Base-by-base conservation (phyloP, 2,888 invertebrate genomes). In the Euplexia lucipara region DNA sequence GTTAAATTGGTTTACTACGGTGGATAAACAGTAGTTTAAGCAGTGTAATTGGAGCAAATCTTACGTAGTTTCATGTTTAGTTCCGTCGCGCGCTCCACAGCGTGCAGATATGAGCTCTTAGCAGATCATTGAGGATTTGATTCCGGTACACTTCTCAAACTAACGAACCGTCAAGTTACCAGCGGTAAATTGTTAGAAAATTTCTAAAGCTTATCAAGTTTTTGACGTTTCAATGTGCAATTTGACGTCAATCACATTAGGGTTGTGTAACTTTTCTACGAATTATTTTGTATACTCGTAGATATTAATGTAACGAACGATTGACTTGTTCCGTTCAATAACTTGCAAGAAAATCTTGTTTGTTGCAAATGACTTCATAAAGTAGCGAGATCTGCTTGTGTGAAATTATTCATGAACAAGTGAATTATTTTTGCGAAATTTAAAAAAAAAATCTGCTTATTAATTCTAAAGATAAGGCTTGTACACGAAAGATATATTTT, bases 101-200 rank as follows among this genome's bases (percentile, higher is more conserved):
- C 65, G 64, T 75, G 51, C 73, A 72, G 68, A 63, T 69, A 70
- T 75, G 81, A 76, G 75, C 83, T 86, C 86, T 86, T 80, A 88
- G 85, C 81, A 88, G 85, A 87, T 88, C 87, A 91, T 90, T 88
- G 89, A 83, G 81, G 82, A 86, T 91, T 90, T 86, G 86, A 92
- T 93, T 95, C 93, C 94, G 95, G 94, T 92, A 94, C 94, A 94
- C 87, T 95, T 94, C 91, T 79, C 90, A 86, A 88, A 87, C 90
- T 94, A 95, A 95, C 95, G 90, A 95, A 86, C 91, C 92, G 82
- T 86, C 77, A 78, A 84, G 83, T 85, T 83, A 86, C 86, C 84
- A 82, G 87, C 88, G 84, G 85, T 77, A 93, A 95, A 94, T 94
- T 91, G 87, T 74, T 91, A 88, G 91, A 93, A 93, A 93, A 90